Conservation (phyloP, 2,888 invertebrate species). For the Phasia obesa region DNA sequence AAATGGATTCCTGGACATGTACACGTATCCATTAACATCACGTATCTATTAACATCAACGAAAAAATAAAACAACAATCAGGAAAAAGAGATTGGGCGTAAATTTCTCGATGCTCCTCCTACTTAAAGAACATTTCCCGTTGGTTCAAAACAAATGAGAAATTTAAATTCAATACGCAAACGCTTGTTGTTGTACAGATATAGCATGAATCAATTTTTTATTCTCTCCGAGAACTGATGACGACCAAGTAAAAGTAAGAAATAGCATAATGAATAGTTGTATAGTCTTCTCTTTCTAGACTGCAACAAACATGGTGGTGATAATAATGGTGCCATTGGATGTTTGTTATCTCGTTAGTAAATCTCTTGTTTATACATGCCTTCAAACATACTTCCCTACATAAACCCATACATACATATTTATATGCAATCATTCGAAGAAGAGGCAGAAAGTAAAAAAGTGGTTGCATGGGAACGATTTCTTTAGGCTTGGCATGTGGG, state of each 20-base stretch:
- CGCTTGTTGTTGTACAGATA: constrained; percentile 34
- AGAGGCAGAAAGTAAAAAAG: constrained; percentile 32
- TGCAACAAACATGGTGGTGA: constrained; percentile 53
- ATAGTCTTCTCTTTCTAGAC: constrained; percentile 36
- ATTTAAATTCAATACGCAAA: neutral
- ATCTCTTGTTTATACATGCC: constrained; percentile 36
- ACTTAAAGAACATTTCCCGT: constrained; percentile 5
- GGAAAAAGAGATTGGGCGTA: constrained; percentile 18
- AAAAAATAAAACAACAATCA: neutral
- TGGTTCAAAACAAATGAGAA: constrained; percentile 28
- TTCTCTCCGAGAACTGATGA: constrained; percentile 37
- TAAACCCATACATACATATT: neutral
- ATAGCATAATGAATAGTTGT: neutral
- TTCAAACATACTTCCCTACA: neutral
- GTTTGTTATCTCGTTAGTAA: constrained; percentile 51
- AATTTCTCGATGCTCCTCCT: constrained; percentile 24
- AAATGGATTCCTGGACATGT: constrained; percentile 31
- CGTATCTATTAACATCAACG: neutral
- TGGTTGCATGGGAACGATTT: constrained; percentile 49
- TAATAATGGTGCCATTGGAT: constrained; percentile 41
- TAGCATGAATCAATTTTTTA: neutral
- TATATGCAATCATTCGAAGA: constrained; percentile 33
- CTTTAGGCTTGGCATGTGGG: constrained; percentile 3
- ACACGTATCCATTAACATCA: neutral
- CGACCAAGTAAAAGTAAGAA: neutral